Conservation (phyloP, 2,113 vertebrate genomes). For the Felis catus region F.catus_Fca126_mat1.0 CM031412.1:202812001-202812500, state of each 20-base stretch:
- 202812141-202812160: neutral
- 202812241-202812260: neutral
- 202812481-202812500: no score
- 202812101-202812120: neutral
- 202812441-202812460: neutral
- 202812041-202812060: neutral
- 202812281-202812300: neutral
- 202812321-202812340: neutral
- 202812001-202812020: neutral
- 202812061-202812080: neutral
- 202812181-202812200: neutral
- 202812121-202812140: neutral
- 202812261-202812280: neutral
- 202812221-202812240: neutral
- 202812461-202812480: neutral
- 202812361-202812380: accelerated
- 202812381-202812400: neutral
- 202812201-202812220: neutral
- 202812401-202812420: neutral
- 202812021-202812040: neutral
- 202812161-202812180: neutral
- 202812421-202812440: neutral
- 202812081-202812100: neutral
- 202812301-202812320: no score
- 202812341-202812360: accelerated